Conservation (phyloP, 2,113 vertebrate genomes). For the Excalfactoria chinensis region DNA sequence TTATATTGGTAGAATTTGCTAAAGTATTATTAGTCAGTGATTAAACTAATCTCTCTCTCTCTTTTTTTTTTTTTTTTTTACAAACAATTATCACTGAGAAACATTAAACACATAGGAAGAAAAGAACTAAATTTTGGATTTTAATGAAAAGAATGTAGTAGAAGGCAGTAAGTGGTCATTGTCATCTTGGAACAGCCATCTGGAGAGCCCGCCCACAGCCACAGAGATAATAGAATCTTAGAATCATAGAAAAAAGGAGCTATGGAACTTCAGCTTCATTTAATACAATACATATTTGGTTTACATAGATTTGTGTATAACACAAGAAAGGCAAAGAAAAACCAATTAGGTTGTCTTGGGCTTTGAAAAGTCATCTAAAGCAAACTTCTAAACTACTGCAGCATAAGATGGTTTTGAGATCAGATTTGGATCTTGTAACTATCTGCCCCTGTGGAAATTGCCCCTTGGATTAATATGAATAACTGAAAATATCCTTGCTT, state of each 20-base stretch:
- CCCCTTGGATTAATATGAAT: not conserved
- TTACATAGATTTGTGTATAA: not conserved
- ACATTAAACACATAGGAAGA: not conserved
- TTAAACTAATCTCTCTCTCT: not conserved
- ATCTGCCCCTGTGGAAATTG: not conserved
- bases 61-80: not conserved
- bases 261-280: not conserved
- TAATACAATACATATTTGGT: not conserved
- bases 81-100: not conserved
- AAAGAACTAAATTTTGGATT: not conserved
- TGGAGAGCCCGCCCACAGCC: not conserved
- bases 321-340: not conserved
- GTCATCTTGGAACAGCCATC: not conserved
- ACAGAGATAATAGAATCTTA: not conserved
- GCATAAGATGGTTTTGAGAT: not conserved
- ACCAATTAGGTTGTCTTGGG: not conserved
- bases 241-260: not conserved
- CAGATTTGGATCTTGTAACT: not conserved
- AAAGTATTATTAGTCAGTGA: not conserved
- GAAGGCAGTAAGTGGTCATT: not conserved
- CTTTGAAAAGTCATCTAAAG: not conserved
- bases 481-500: not conserved
- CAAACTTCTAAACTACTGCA: not conserved
- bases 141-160: not conserved
- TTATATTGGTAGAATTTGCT: not conserved